Base-by-base conservation (phyloP, 2,113 vertebrate species). In the Ifrita kowaldi region DNA sequence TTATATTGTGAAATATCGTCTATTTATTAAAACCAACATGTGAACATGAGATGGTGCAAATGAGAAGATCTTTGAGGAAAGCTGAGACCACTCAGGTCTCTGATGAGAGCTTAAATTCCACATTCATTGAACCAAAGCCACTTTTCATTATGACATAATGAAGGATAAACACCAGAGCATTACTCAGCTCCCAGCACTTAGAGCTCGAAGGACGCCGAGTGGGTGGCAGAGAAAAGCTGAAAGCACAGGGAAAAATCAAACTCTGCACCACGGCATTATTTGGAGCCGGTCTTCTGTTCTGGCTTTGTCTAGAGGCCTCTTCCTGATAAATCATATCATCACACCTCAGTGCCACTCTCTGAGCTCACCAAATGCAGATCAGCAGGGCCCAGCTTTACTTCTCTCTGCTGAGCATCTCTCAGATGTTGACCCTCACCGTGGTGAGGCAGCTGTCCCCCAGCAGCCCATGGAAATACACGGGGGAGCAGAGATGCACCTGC, bases 181-280 rank as follows among this genome's bases (percentile, higher is more conserved):
- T 90, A 94, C 71, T 94, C 96, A 97, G 82, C 79, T 97, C 70
- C 53, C 0, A 0, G 79, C 67, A 94, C 67, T 65, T 24, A 47
- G 67, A 21, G 77, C 87, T 69, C 63, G 88, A 97, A 95, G 85
- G 96, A 90, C 88, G 57, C 7, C 10, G 80, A 95, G 92, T 96
- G 91, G 91, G 95, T 42, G 86, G 86, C 86, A 92, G 52, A 56
- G 52, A 74, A 93, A 84, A 81, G 30, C 78, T 91, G 75, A 94
- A 93, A 90, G 60, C 64, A 55, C 84, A 39, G 52, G 30, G 15
- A 76, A 76, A 88, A 77, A 62, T 74, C 64, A 89, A 35, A 33
- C 39, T 69, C 32, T 88, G 74, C 35, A 44, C 46, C n/a, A 4
- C 4, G 47, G 42, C 26, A 77, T 69, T 89, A 44, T 67, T 49